These are phyloP conservation scores for Phyllostomus hastatus DNA, from an alignment of 2,113 vertebrate species.

Conservation along the genomic window DNA sequence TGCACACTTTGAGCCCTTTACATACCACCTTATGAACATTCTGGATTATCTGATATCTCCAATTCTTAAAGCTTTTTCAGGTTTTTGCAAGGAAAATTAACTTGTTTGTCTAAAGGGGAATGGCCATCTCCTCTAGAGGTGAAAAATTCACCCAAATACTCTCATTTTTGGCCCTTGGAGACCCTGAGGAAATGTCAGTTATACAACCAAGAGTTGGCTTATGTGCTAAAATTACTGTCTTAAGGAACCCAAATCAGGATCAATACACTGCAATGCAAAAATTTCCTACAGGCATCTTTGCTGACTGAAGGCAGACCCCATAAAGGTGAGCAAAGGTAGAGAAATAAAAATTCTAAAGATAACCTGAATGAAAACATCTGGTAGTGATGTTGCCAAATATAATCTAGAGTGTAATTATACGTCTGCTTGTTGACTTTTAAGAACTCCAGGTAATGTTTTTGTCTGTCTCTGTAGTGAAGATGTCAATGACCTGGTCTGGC, in stretches of 20 bases:
- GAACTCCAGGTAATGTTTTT: background rate
- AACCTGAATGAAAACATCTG: background rate
- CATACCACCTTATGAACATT: background rate
- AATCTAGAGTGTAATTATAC: background rate
- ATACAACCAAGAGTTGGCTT: background rate
- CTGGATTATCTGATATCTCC: background rate
- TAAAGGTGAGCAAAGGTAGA: background rate
- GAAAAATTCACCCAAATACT: background rate
- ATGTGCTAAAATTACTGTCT: background rate
- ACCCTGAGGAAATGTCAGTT: background rate
- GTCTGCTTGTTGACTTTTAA: background rate
- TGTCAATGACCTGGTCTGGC: background rate
- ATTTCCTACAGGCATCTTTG: background rate
- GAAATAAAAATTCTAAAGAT: background rate
- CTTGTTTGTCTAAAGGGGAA: background rate
- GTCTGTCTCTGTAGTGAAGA: background rate
- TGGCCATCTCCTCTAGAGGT: background rate
- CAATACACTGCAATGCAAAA: background rate
- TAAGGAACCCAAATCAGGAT: background rate
- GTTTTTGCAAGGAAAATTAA: background rate
- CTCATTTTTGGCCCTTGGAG: background rate
- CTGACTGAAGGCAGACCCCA: background rate
- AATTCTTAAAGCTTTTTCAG: background rate
- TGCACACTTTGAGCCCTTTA: background rate
- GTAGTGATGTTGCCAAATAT: background rate